Evolutionary conservation across 2,888 invertebrate species (phyloP).

Genomic region (Calephelis perditalis): DNA sequence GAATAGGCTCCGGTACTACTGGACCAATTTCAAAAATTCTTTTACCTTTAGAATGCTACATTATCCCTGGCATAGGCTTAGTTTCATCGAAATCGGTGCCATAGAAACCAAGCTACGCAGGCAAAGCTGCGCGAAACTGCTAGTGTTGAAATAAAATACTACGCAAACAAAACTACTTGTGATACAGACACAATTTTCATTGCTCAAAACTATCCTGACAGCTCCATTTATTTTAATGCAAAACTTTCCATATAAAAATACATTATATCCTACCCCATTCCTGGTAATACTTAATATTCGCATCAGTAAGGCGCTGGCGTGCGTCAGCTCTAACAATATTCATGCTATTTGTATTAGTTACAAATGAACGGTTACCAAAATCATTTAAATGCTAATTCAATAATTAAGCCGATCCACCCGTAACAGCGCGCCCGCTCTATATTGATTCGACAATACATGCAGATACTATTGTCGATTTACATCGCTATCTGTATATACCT

Average conservation of each 20-base stretch:
- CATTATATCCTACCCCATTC: conserved; percentile 3
- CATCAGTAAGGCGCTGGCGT: conserved; percentile 46
- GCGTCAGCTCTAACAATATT: conserved; percentile 57
- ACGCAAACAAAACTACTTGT: too few species aligned
- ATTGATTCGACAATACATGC: conserved; percentile 49
- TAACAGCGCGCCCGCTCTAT: conserved; percentile 55
- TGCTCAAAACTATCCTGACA: conserved; percentile 1
- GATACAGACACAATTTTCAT: not conserved
- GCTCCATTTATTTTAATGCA: not conserved
- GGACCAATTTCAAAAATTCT: too few species aligned
- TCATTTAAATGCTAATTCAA: conserved; percentile 79
- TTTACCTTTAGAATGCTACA: too few species aligned
- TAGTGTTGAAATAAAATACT: too few species aligned
- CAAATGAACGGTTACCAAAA: conserved; percentile 79
- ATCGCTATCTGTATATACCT: conserved; percentile 28
- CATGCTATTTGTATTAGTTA: conserved; percentile 79
- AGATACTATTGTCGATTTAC: conserved; percentile 32
- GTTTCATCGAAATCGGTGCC: too few species aligned
- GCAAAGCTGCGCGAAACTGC: too few species aligned
- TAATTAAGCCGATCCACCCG: conserved; percentile 73
- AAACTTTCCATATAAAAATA: not conserved
- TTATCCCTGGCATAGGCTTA: too few species aligned
- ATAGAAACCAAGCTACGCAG: too few species aligned
- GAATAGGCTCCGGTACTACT: too few species aligned
- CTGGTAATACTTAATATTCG: conserved; percentile 49